These are phyloP conservation scores for Dermatemys mawii DNA, from an alignment of 2,113 vertebrate genomes.

Conservation along the genomic window DNA sequence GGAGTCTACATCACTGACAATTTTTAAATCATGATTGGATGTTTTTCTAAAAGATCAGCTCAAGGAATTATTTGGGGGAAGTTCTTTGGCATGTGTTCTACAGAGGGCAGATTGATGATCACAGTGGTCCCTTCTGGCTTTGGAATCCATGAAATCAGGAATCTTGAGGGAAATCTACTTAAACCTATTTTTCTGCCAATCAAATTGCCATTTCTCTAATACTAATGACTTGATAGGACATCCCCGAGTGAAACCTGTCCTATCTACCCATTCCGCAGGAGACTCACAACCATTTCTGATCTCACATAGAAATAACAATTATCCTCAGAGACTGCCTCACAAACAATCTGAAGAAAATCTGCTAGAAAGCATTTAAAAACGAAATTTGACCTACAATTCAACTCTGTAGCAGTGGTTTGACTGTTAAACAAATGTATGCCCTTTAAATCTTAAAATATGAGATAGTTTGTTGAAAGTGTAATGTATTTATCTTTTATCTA, in stretches of 20 bases:
- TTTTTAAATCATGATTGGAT: neutral
- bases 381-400: slow-evolving; percentile 84
- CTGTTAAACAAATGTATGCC: slow-evolving; percentile 80
- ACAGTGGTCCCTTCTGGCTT: neutral
- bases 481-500: slow-evolving; percentile 87
- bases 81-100: neutral
- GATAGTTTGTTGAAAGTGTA: slow-evolving; percentile 89
- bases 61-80: neutral
- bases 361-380: slow-evolving; percentile 79
- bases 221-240: slow-evolving; percentile 63
- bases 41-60: neutral
- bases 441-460: slow-evolving; percentile 88
- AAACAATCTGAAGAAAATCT: slow-evolving; percentile 77
- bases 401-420: slow-evolving; percentile 77
- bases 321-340: slow-evolving; percentile 75
- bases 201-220: slow-evolving; percentile 45
- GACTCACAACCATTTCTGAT: slow-evolving; percentile 52
- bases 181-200: slow-evolving; percentile 41
- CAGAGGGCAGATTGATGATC: neutral
- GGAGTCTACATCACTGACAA: neutral
- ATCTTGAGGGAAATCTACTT: neutral
- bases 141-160: neutral
- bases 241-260: slow-evolving; percentile 61
- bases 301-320: slow-evolving; percentile 28
- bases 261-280: slow-evolving; percentile 50